phyloP scores from a whole-genome alignment of 1,140 invertebrate genomes.

The Odontomachus brunneus region DNA sequence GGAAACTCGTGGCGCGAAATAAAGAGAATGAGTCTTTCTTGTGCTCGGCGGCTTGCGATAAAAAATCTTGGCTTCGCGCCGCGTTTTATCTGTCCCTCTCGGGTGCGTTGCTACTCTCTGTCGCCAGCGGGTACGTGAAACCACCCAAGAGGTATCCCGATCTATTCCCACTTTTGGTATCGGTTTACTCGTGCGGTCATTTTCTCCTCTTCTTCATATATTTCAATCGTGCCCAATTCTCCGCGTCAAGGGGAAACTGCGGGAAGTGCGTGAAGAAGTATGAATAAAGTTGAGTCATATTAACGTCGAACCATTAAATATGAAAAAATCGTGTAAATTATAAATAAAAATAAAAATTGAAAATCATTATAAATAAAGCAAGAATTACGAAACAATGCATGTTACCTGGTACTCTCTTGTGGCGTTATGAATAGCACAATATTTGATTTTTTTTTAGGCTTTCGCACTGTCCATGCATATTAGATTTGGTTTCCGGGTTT shows the following conservation, averaged over 20 bases:
- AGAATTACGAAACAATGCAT: too few relatives aligned
- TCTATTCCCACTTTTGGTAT: slow-evolving; percentile 93
- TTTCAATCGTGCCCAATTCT: slow-evolving; percentile 92
- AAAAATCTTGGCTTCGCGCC: slow-evolving; percentile 73
- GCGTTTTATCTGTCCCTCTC: slow-evolving; percentile 88
- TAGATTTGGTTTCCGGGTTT: too few relatives aligned
- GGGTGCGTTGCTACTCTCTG: slow-evolving; percentile 87
- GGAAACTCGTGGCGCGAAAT: slow-evolving; percentile 64
- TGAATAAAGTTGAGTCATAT: background rate
- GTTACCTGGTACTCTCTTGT: too few relatives aligned
- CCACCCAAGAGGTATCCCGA: slow-evolving; percentile 93
- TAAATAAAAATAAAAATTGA: background rate
- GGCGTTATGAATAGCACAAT: too few relatives aligned
- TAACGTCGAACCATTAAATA: too few relatives aligned
- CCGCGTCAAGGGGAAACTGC: slow-evolving; percentile 75
- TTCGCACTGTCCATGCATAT: too few relatives aligned
- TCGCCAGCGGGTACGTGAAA: slow-evolving; percentile 86
- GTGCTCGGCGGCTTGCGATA: slow-evolving; percentile 72
- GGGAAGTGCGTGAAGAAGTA: slow-evolving; percentile 34
- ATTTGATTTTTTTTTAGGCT: too few relatives aligned
- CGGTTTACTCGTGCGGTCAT: slow-evolving; percentile 93
- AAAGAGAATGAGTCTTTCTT: slow-evolving; percentile 71
- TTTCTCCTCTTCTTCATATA: slow-evolving; percentile 93
- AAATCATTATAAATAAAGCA: background rate
- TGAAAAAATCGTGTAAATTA: too few relatives aligned